Conservation (phyloP, 2,888 invertebrate genomes). For the Steromphala cineraria region DNA sequence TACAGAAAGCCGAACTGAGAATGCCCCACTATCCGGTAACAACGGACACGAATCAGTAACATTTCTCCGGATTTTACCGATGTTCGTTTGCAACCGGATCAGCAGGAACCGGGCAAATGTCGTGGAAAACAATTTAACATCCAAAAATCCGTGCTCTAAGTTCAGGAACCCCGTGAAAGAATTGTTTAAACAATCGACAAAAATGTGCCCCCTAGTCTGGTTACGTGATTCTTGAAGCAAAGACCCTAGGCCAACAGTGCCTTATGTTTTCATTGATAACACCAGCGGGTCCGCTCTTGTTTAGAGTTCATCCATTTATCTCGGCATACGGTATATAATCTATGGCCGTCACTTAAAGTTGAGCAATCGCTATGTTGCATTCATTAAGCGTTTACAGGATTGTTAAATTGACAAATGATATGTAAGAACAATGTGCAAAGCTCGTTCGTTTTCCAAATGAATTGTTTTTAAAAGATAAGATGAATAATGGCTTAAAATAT, state of each 20-base stretch:
- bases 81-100: not conserved
- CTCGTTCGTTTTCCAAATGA: not conserved
- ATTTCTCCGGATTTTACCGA: not conserved
- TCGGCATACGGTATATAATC: not conserved
- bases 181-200: slow-evolving; percentile 3
- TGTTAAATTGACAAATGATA: not conserved
- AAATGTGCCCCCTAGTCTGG: not conserved
- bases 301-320: not conserved
- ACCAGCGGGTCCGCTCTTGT: not conserved
- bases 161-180: not conserved
- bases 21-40: not conserved
- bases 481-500: no score
- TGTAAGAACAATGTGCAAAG: not conserved
- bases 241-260: not conserved
- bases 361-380: not conserved
- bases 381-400: not conserved
- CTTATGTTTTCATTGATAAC: not conserved
- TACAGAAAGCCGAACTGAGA: not conserved
- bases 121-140: slow-evolving; percentile 10
- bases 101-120: not conserved
- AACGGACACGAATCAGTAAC: not conserved
- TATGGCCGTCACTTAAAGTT: not conserved
- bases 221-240: not conserved
- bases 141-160: not conserved
- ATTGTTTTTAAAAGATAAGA: not conserved